A percentile compares a stretch with the other conserved stretches of the same genome.
Evolutionary conservation across 2,888 invertebrate species (phyloP).

Genomic region (Portevinia maculata): DNA sequence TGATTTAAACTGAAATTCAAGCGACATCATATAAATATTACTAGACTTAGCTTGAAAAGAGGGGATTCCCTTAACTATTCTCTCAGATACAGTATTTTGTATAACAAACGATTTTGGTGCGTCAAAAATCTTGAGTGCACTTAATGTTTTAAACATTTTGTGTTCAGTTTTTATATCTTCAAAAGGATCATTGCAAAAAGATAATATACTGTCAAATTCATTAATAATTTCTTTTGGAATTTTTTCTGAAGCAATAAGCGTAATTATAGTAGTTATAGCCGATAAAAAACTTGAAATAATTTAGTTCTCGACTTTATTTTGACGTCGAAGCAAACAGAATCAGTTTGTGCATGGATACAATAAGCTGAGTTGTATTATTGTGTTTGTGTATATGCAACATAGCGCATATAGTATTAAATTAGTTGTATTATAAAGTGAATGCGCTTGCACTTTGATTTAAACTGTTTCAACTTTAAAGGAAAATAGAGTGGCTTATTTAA

Average conservation of each 20-base stretch:
- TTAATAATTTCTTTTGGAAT: neutral
- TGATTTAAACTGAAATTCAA: constrained; percentile 4
- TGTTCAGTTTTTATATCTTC: constrained; percentile 19
- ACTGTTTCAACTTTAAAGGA: too few relatives aligned
- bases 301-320: constrained; percentile 12
- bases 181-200: constrained; percentile 3
- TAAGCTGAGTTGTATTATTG: too few relatives aligned
- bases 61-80: neutral
- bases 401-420: too few relatives aligned
- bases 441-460: too few relatives aligned
- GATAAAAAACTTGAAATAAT: constrained; percentile 14
- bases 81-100: constrained; percentile 2
- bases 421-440: too few relatives aligned
- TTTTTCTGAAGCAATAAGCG: neutral
- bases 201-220: constrained; percentile 4
- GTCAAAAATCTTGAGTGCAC: neutral
- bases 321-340: constrained; percentile 3
- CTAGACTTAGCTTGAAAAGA: neutral
- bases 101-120: neutral
- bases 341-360: constrained; percentile 11
- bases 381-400: too few relatives aligned
- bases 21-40: constrained; percentile 2
- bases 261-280: neutral
- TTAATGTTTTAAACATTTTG: constrained; percentile 15
- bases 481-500: too few relatives aligned